A percentile compares a stretch with the other conserved stretches of the same genome.
Conservation (phyloP, 2,113 vertebrate species). For the Ia io region DNA sequence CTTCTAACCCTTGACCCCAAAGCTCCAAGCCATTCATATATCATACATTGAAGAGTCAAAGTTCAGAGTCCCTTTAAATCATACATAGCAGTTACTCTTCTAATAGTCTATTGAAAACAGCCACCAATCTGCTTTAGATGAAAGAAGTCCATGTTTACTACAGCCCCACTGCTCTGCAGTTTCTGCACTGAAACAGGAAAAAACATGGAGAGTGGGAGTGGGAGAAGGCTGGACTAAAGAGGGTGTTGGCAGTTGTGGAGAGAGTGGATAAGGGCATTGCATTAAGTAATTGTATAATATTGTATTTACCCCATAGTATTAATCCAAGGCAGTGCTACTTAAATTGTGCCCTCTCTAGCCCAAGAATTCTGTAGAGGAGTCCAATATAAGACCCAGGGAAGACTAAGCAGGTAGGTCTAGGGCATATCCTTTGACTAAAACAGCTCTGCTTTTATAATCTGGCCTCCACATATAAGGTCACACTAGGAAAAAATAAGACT, state of each 20-base stretch:
- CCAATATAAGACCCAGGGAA: background rate
- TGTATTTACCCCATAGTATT: background rate
- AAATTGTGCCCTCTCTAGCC: background rate
- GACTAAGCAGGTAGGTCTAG: background rate
- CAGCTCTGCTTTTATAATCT: background rate
- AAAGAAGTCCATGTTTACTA: constrained; percentile 34
- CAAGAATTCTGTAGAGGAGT: background rate
- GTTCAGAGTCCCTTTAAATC: constrained; percentile 74
- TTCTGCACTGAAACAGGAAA: background rate
- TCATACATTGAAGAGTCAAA: constrained; percentile 65
- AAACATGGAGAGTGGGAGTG: background rate
- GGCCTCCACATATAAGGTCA: background rate
- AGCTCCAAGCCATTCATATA: constrained; percentile 67
- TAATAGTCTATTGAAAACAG: constrained; percentile 72
- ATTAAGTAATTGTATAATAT: background rate
- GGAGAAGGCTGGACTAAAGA: background rate
- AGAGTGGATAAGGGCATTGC: background rate
- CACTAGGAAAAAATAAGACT: background rate
- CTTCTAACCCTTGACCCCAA: constrained; percentile 61
- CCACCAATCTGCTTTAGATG: constrained; percentile 67
- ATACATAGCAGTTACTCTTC: constrained; percentile 63
- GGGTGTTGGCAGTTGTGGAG: background rate
- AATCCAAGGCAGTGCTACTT: background rate
- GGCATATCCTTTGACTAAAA: background rate
- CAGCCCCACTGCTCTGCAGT: background rate